Evolutionary conservation across 2,888 invertebrate species (phyloP).

Genomic region (Oligia strigilis): DNA sequence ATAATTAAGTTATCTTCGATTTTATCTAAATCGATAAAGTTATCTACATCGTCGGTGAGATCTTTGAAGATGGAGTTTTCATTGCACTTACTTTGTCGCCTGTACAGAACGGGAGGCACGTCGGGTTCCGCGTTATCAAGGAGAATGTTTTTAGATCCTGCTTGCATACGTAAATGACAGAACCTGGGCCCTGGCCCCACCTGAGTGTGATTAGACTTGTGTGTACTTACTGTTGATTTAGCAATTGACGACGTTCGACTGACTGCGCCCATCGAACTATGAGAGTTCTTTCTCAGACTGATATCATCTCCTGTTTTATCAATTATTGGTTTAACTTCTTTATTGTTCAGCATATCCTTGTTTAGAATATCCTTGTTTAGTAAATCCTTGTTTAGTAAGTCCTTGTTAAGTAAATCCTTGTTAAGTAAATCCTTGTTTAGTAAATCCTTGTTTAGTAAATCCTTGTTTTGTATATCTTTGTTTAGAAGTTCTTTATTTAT

Average conservation of each 20-base stretch:
- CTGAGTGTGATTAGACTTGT: conserved; percentile 85
- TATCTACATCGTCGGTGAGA: conserved; percentile 83
- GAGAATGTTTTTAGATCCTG: conserved; percentile 95
- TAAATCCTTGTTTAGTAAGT: conserved; percentile 32
- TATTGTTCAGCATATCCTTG: conserved; percentile 65
- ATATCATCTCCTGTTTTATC: conserved; percentile 76
- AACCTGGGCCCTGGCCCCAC: conserved; percentile 93
- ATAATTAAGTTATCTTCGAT: conserved; percentile 70
- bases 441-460: neutral
- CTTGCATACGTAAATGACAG: conserved; percentile 94
- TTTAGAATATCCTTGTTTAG: conserved; percentile 47
- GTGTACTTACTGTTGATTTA: conserved; percentile 88
- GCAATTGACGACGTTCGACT: conserved; percentile 88
- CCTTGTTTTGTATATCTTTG: conserved; percentile 47
- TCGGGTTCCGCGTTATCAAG: conserved; percentile 94
- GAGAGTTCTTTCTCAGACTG: conserved; percentile 83
- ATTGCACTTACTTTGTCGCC: conserved; percentile 90
- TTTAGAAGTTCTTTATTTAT: conserved; percentile 19
- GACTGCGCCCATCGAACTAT: conserved; percentile 86
- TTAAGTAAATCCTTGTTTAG: neutral
- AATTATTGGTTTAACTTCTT: conserved; percentile 76
- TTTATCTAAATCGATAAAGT: conserved; percentile 83
- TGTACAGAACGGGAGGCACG: conserved; percentile 94
- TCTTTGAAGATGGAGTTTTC: conserved; percentile 87
- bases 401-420: conserved; percentile 20